These are phyloP conservation scores for Eira barbara DNA, from an alignment of 2,113 vertebrate species.

Conservation along the genomic window DNA sequence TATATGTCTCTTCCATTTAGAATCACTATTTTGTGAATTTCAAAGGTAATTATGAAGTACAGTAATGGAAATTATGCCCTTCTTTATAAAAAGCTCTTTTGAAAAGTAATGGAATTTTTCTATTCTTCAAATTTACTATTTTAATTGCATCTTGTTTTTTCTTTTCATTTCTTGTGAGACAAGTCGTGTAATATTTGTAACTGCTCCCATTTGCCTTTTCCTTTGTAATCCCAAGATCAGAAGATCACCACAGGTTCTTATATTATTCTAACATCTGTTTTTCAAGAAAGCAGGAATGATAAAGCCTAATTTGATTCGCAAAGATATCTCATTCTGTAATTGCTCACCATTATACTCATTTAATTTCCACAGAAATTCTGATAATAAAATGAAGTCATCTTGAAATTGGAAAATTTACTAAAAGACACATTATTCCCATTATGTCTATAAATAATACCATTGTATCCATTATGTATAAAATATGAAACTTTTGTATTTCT, in stretches of 20 bases:
- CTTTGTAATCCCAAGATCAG: not conserved
- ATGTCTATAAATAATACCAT: not conserved
- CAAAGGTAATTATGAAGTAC: not conserved
- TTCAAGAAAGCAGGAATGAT: not conserved
- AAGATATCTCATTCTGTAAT: not conserved
- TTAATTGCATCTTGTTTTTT: not conserved
- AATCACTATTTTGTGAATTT: not conserved
- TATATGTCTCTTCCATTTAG: not conserved
- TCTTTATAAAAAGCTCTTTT: not conserved
- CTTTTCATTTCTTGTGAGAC: not conserved
- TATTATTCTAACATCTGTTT: not conserved
- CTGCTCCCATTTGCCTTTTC: not conserved
- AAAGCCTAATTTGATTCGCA: not conserved
- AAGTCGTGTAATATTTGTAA: not conserved
- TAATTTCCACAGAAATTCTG: not conserved
- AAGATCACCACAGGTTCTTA: not conserved
- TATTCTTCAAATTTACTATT: not conserved
- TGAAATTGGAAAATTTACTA: not conserved
- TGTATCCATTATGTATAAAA: not conserved
- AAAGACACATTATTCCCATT: not conserved
- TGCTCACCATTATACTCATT: not conserved
- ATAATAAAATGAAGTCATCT: not conserved
- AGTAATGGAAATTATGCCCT: not conserved
- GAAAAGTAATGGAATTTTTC: not conserved
- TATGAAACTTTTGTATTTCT: not conserved